phyloP scores from a whole-genome alignment of 2,888 invertebrate genomes.

The Cyaniris semiargus region DNA sequence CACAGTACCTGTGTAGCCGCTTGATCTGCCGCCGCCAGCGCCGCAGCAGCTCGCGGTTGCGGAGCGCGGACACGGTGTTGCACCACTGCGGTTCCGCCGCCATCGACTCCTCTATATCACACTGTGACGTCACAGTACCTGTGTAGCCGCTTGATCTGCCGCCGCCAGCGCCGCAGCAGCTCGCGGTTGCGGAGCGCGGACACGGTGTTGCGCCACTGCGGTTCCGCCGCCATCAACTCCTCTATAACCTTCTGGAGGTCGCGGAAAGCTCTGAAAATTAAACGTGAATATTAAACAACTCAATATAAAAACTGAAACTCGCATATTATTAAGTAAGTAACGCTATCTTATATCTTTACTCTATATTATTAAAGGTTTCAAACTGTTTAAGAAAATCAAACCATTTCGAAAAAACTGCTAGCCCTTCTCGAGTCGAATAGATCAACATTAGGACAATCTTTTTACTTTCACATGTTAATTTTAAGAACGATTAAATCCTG shows the following conservation, averaged over 20 bases:
- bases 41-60: constrained; percentile 91
- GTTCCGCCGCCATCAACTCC: constrained; percentile 89
- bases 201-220: constrained; percentile 89
- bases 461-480: too few relatives aligned
- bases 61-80: constrained; percentile 85
- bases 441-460: too few relatives aligned
- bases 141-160: constrained; percentile 89
- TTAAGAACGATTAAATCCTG: too few relatives aligned
- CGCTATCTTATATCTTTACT: too few relatives aligned
- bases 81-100: constrained; percentile 92
- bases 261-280: constrained; percentile 81
- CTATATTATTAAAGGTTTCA: too few relatives aligned
- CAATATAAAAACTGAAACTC: too few relatives aligned
- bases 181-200: constrained; percentile 90
- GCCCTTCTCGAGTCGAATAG: too few relatives aligned
- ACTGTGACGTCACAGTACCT: constrained; percentile 63
- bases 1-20: constrained; percentile 81
- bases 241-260: constrained; percentile 94
- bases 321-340: too few relatives aligned
- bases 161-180: constrained; percentile 91
- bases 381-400: too few relatives aligned
- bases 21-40: constrained; percentile 94
- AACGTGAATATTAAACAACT: not conserved
- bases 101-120: constrained; percentile 86
- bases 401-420: too few relatives aligned